Base-by-base conservation (phyloP, 2,113 vertebrate species). In the Tamias sibiricus region DNA sequence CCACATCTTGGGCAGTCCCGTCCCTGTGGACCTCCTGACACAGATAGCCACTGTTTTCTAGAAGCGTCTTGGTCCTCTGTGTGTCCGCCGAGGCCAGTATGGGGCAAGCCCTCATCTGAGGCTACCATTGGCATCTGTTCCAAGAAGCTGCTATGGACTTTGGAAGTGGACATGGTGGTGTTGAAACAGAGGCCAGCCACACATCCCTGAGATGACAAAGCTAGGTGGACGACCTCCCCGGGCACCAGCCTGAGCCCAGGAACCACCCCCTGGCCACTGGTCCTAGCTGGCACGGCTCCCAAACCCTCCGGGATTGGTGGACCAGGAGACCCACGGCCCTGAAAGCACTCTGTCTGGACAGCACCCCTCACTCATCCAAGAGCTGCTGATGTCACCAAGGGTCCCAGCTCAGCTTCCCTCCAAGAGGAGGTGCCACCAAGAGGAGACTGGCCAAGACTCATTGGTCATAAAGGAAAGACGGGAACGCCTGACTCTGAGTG, bases 291-390 rank as follows among this genome's bases (percentile, higher is more conserved):
- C n/a, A 0, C 8, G 26, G 62, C 28, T 54, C 54, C 62, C 49
- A 16, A 24, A 11, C 1, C 9, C 11, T 87, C 88, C 93, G 16
- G 20, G 44, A n/a, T 2, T 0, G 11, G 82, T 1, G 32, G 49
- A 6, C 13, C 1, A 2, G 20, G 24, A 0, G 6, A 1, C 2
- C 19, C 0, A 0, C 4, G 14, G 9, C 54, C 20, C 54, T 24
- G 4, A 20, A 7, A 54, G 0, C 54, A 52, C 49, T 52, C 49
- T 4, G 32, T 26, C 26, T 54, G 44, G 35, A 12, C 22, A 0
- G 6, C 0, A 20, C 16, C 32, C 4, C 5, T 6, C 24, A 54
- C 86, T 68, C 37, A 86, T 90, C 83, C 26, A 12, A 1, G 14
- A 32, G 10, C 6, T 1, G 4, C 40, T 2, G 7, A 35, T 0